Evolutionary conservation across 1,140 invertebrate species (phyloP).

Genomic region (Cecropterus lyciades): DNA sequence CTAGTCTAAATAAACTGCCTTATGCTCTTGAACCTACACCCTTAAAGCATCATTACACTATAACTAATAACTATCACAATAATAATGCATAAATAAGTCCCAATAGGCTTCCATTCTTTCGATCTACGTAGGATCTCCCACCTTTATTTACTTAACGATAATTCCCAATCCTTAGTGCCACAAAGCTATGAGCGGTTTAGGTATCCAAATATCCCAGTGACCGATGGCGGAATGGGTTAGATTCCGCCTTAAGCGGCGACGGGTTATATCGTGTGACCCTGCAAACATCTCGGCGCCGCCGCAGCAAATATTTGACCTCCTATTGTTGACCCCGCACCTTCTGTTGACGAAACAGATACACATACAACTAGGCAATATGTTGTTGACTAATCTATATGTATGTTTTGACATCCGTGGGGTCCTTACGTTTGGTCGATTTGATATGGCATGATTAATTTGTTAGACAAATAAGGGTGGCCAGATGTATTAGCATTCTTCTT

Average conservation of each 20-base stretch:
- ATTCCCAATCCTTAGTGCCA: neutral
- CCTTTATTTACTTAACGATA: too few relatives aligned
- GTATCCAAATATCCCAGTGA: conserved; percentile 5
- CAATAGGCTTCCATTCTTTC: too few relatives aligned
- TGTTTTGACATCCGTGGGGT: neutral
- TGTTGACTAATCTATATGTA: conserved; percentile 7
- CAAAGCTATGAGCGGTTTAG: neutral
- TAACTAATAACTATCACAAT: too few relatives aligned
- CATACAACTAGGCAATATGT: neutral
- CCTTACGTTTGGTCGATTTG: neutral
- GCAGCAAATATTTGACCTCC: conserved; percentile 64
- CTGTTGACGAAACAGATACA: conserved; percentile 34
- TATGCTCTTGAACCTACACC: too few relatives aligned
- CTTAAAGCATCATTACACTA: too few relatives aligned
- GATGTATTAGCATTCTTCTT: too few relatives aligned
- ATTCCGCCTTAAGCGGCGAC: conserved; percentile 8
- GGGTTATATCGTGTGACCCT: conserved; percentile 5
- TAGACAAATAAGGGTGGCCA: conserved; percentile 1
- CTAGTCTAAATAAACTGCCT: too few relatives aligned
- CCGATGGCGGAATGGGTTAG: too few relatives aligned
- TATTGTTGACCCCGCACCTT: conserved; percentile 59
- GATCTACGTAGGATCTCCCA: too few relatives aligned
- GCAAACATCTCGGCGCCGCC: conserved; percentile 46
- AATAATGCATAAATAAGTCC: too few relatives aligned
- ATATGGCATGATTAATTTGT: conserved; percentile 14